A percentile compares a stretch with the other conserved stretches of the same genome.
These are phyloP conservation scores for Apeira syringaria DNA, from an alignment of 2,888 invertebrate species.

Conservation along the genomic window DNA sequence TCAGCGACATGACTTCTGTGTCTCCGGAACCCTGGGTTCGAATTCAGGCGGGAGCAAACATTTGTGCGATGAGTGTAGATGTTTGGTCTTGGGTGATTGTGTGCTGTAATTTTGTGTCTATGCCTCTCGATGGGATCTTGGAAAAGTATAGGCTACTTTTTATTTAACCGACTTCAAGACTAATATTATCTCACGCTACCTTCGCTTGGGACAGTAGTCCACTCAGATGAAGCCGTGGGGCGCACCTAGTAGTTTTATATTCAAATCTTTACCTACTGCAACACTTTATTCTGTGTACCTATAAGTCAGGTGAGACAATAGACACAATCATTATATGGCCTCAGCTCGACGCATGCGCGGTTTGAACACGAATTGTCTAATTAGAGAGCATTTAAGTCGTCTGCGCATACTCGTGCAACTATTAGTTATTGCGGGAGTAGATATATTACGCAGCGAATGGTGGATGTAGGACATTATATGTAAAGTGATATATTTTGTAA, in stretches of 20 bases:
- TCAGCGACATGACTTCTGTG: too few relatives aligned
- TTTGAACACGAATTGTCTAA: conserved; percentile 70
- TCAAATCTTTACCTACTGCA: conserved; percentile 13
- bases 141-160: too few relatives aligned
- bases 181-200: too few relatives aligned
- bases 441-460: conserved; percentile 13
- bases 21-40: too few relatives aligned
- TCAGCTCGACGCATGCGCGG: conserved; percentile 51
- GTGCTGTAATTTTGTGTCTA: too few relatives aligned
- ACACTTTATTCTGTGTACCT: conserved; percentile 28
- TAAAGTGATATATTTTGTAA: conserved; percentile 7
- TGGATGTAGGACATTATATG: conserved; percentile 3
- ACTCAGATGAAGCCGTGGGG: too few relatives aligned
- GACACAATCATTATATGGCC: conserved; percentile 70
- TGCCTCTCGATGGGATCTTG: too few relatives aligned
- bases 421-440: conserved; percentile 11
- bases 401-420: conserved; percentile 33
- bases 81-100: too few relatives aligned
- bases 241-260: not conserved
- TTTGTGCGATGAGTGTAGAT: too few relatives aligned
- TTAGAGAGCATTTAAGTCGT: conserved; percentile 51
- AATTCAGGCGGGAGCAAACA: too few relatives aligned
- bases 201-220: not conserved
- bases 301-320: conserved; percentile 66
- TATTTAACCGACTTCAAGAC: too few relatives aligned